These are phyloP conservation scores for Ornithorhynchus anatinus DNA, from an alignment of 2,113 vertebrate species.

Conservation along the genomic window DNA sequence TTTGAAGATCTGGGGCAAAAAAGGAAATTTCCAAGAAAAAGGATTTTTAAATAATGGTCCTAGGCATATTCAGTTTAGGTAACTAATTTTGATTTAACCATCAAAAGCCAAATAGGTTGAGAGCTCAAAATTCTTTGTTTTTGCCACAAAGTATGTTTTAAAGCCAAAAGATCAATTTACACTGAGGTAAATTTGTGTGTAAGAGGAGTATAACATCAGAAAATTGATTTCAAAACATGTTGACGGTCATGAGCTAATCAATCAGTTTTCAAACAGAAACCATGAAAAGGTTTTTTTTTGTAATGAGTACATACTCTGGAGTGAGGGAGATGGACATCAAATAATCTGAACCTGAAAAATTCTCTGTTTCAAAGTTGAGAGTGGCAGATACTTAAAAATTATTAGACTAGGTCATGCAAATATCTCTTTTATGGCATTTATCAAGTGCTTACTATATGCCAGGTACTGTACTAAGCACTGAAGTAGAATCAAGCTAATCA, in stretches of 20 bases:
- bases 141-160: not conserved
- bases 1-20: no score
- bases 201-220: not conserved
- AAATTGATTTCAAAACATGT: not conserved
- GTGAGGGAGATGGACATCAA: not conserved
- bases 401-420: not conserved
- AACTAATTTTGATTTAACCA: no score
- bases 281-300: not conserved
- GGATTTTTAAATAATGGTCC: no score
- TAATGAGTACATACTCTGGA: not conserved
- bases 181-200: not conserved
- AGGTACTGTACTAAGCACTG: no score
- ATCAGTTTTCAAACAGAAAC: not conserved
- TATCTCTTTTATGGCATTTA: no score
- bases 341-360: not conserved
- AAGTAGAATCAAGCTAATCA: no score
- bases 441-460: no score
- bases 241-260: not conserved
- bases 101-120: no score
- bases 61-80: no score
- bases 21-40: no score
- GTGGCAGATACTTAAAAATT: not conserved
- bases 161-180: not conserved
- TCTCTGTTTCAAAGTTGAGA: conserved; percentile 8
- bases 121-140: not conserved